A percentile compares a stretch with the other conserved stretches of the same genome.
Conservation (phyloP, 1,140 invertebrate species). For the Ctenoplectra terminalis region DNA sequence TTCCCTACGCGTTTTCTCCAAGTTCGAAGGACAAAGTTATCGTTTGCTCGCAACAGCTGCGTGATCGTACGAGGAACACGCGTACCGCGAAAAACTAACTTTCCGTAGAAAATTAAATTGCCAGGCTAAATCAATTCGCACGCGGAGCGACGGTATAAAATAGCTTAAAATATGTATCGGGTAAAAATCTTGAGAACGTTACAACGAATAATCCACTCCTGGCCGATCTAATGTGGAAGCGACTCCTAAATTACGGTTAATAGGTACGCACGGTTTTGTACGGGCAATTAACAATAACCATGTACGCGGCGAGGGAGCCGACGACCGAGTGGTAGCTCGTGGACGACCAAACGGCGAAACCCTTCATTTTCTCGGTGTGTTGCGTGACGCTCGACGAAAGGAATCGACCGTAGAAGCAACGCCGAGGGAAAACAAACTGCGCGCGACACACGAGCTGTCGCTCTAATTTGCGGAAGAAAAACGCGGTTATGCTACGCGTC, state of each 20-base stretch:
- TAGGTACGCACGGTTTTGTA: constrained; percentile 42
- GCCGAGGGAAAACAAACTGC: constrained; percentile 23
- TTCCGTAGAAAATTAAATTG: constrained; percentile 22
- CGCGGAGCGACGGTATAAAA: neutral
- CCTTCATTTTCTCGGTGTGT: constrained; percentile 32
- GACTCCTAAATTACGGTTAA: constrained; percentile 50
- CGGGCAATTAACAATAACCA: constrained; percentile 42
- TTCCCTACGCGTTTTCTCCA: no score
- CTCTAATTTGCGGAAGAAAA: constrained; percentile 36
- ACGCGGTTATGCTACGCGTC: neutral
- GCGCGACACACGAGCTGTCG: constrained; percentile 26
- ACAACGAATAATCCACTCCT: constrained; percentile 6
- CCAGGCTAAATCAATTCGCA: constrained; percentile 43
- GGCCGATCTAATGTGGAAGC: constrained; percentile 43
- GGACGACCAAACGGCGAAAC: constrained; percentile 30
- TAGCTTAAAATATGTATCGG: constrained; percentile 46
- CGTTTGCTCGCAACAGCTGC: neutral
- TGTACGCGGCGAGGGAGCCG: neutral
- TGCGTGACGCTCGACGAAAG: constrained; percentile 29
- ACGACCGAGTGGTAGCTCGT: constrained; percentile 6
- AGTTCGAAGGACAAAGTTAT: neutral
- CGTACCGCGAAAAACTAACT: neutral
- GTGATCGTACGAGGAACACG: neutral
- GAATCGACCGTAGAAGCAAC: constrained; percentile 32
- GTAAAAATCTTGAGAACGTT: constrained; percentile 26